Evolutionary conservation across 2,888 invertebrate species (phyloP).

Genomic region (Alitta virens): DNA sequence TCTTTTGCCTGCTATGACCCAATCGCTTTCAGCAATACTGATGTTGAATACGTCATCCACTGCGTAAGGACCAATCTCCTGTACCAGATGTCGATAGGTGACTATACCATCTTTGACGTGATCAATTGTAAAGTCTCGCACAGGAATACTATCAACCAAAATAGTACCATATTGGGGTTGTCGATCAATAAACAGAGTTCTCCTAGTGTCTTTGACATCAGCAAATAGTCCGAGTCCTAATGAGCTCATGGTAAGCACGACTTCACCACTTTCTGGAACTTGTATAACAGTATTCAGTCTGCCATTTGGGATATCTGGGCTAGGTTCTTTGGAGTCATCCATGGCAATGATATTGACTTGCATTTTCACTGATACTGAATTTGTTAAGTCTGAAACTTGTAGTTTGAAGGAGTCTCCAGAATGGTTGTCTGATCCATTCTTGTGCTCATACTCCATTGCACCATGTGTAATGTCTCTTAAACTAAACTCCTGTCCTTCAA

Average conservation of each 20-base stretch:
- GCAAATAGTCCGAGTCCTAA: slow-evolving; percentile 39
- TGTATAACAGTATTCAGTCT: slow-evolving; percentile 37
- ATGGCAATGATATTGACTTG: slow-evolving; percentile 42
- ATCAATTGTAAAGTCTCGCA: slow-evolving; percentile 47
- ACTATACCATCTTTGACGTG: slow-evolving; percentile 42
- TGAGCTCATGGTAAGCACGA: slow-evolving; percentile 34
- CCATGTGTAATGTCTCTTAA: slow-evolving; percentile 42
- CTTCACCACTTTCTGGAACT: slow-evolving; percentile 42
- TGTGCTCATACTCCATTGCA: slow-evolving; percentile 44
- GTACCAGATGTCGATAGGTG: slow-evolving; percentile 46
- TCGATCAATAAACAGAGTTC: slow-evolving; percentile 42
- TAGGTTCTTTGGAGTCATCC: slow-evolving; percentile 49
- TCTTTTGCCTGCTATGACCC: slow-evolving; percentile 39
- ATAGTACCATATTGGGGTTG: slow-evolving; percentile 43
- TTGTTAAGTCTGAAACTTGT: slow-evolving; percentile 54
- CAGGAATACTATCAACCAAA: slow-evolving; percentile 33
- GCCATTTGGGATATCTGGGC: slow-evolving; percentile 37
- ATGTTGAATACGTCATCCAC: slow-evolving; percentile 46
- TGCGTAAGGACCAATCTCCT: slow-evolving; percentile 44
- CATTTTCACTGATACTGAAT: slow-evolving; percentile 47
- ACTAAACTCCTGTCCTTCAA: slow-evolving; percentile 43
- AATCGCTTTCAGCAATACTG: slow-evolving; percentile 42
- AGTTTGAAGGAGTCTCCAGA: slow-evolving; percentile 46
- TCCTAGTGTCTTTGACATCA: slow-evolving; percentile 42
- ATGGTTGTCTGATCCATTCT: slow-evolving; percentile 42